phyloP scores from a whole-genome alignment of 2,888 invertebrate genomes.

The Lithodes maja region DNA sequence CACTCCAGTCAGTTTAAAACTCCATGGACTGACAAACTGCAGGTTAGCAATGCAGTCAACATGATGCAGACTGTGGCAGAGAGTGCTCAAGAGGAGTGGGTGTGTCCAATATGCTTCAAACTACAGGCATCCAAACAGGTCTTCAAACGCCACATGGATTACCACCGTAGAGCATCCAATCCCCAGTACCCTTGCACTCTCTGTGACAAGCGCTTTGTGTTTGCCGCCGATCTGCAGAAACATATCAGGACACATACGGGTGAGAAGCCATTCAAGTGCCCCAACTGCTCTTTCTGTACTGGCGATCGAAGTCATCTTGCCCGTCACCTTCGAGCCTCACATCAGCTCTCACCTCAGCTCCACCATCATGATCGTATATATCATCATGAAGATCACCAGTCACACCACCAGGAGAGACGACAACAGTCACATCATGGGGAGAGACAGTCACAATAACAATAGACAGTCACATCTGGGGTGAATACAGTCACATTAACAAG shows the following conservation, averaged over 20 bases:
- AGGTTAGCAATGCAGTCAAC: slow-evolving; percentile 19
- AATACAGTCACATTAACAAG: no score
- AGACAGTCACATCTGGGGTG: no score
- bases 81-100: slow-evolving; percentile 31
- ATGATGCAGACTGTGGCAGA: background rate
- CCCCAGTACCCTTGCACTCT: slow-evolving; percentile 43
- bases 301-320: slow-evolving; percentile 58
- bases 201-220: slow-evolving; percentile 53
- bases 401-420: background rate
- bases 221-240: slow-evolving; percentile 58
- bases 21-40: slow-evolving; percentile 30
- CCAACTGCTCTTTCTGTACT: slow-evolving; percentile 37
- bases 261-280: slow-evolving; percentile 58
- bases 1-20: slow-evolving; percentile 28
- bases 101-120: slow-evolving; percentile 63
- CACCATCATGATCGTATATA: background rate
- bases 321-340: slow-evolving; percentile 49
- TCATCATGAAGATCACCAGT: background rate
- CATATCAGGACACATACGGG: slow-evolving; percentile 61
- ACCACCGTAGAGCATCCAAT: slow-evolving; percentile 48
- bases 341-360: background rate
- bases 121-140: slow-evolving; percentile 39
- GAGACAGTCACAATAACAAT: no score
- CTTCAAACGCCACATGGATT: slow-evolving; percentile 58
- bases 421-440: no score